These are phyloP conservation scores for Linyphia triangularis DNA, from an alignment of 2,888 invertebrate species.

Conservation along the genomic window DNA sequence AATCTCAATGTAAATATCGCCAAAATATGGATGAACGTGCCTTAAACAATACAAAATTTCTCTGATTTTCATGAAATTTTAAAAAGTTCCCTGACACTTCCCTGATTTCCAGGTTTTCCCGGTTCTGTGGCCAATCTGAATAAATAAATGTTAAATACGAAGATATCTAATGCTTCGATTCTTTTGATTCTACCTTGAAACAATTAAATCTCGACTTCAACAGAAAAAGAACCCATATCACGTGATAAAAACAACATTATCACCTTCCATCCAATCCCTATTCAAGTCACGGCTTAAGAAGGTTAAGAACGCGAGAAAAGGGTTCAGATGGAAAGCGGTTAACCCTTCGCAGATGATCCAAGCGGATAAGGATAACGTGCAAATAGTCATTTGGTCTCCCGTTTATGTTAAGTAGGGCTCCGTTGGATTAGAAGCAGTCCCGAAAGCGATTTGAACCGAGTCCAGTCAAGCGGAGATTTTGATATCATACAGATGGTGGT, in stretches of 20 bases:
- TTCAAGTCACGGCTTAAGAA: slow-evolving; percentile 13
- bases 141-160: no score
- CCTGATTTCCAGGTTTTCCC: no score
- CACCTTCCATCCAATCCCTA: not conserved
- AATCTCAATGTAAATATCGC: no score
- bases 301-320: slow-evolving; percentile 23
- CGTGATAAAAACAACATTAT: not conserved
- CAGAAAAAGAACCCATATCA: not conserved
- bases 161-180: no score
- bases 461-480: slow-evolving; percentile 5
- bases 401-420: not conserved
- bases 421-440: slow-evolving; percentile 7
- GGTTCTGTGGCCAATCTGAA: no score
- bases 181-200: no score
- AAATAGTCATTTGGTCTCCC: slow-evolving; percentile 7
- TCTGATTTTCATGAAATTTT: no score
- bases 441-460: slow-evolving; percentile 9
- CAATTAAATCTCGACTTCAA: no score
- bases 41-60: no score
- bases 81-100: no score
- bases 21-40: no score
- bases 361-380: slow-evolving; percentile 38
- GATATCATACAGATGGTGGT: not conserved
- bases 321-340: slow-evolving; percentile 33
- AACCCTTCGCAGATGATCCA: slow-evolving; percentile 15